Evolutionary conservation across 2,113 vertebrate species (phyloP), one percentile per base, ranked within the genome.

Genomic region (Aphelocoma coerulescens): DNA sequence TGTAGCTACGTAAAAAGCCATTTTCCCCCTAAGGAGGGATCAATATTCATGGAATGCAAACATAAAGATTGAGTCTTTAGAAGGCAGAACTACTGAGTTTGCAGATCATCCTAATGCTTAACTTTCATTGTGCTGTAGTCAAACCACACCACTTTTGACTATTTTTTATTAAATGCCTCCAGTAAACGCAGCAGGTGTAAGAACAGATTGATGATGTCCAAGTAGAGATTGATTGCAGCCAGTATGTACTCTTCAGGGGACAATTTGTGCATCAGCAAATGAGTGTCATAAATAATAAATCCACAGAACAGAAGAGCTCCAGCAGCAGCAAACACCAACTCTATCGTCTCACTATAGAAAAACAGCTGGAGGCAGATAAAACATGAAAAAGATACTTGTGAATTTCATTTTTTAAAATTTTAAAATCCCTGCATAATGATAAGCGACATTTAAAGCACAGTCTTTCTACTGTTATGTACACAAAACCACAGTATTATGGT

Each of bases 191-290:
- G 97, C 71, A 99, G 96, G 85, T 99, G 98, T 79, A 99, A 95
- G 97, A 99, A 99, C 8, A 99, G 98, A 97, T 99, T 99, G 97
- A 99, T 98, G 77, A 99, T 98, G 96, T 99, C 99, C 97, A 99
- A 97, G 97, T 99, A 99, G 84, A 99, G 98, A 93, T 97, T 99
- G 97, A 99, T 99, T 95, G 99, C 98, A 96, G 99, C 99, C 97
- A 99, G 71, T 66, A 99, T 98, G 91, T 99, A 99, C 78, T 99
- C 99, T 97, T 99, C 99, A 6, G 99, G 99, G 37, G 99, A 99
- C 16, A 99, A 98, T 95, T 98, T 98, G 92, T 99, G 99, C 99
- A 99, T 99, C 96, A 99, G 96, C 80, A 99, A 84, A 83, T 99
- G 98, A 33, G 99, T 99, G 92, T 99, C 99, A 41, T 98, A 99